Base-by-base conservation (phyloP, 2,797 vertebrate species). In the Poecilia wingei region DNA sequence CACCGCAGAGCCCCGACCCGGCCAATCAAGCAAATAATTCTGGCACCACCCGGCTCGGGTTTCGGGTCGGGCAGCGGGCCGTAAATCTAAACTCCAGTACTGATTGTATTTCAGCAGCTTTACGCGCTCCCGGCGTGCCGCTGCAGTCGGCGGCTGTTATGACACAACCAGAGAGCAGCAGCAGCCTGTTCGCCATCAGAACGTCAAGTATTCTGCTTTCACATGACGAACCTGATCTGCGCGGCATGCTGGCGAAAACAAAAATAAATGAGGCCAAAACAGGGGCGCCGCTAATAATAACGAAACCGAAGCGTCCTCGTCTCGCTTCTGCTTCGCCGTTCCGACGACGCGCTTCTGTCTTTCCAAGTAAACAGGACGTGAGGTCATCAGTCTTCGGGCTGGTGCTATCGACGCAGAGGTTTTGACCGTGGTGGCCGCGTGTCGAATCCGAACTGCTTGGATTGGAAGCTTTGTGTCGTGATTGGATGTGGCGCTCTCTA, bases 151-250 rank as follows among this genome's bases (percentile, higher is more conserved):
- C 3, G 16, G 18, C 49, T 12, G 45, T 70, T 77, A 75, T 20
- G 64, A 80, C 77, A 77, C 41, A 45, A 36, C 13, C n/a, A 28
- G 64, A 47, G 74, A 43, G 76, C 31, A 22, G 68, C 61, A 77
- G 78, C 75, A 64, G 76, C 47, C 61, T 6, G 46, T 45, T 72
- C 59, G 33, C n/a, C 55, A n/a, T 53, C 3, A 14, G 25, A 61
- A 66, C 70, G 20, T 16, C 31, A n/a, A n/a, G 22, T 2, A 1
- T 4, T 70, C 33, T 14, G 53, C 31, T 41, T 59, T 61, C 33
- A 75, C 9, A 16, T 22, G 31, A 36, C 57, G 14, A 39, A 22
- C 59, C 41, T 74, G n/a, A 39, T 47, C 49, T 31, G 12, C 20
- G 20, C 70, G 33, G n/a, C 3, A 22, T 33, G 71, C 28, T 36